Evolutionary conservation across 1,140 invertebrate genomes (phyloP), one percentile per base, ranked within the genome.

Genomic region (Temnothorax curvispinosus): DNA sequence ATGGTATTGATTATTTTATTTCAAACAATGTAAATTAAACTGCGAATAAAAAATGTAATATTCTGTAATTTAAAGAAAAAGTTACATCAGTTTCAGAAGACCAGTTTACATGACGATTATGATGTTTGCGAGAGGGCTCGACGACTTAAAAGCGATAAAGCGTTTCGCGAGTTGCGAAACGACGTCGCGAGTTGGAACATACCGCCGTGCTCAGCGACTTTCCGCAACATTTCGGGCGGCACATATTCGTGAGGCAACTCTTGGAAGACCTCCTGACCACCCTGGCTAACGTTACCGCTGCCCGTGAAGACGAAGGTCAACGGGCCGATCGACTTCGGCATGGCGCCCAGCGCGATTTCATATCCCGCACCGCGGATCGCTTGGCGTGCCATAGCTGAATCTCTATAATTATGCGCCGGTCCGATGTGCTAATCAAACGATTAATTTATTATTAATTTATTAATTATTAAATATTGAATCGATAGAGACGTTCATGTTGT

Each of bases 261-360:
- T 94, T 99, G 98, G 93, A 99, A 99, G 21, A 99, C 97, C 96
- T 99, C 99, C 96, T 99, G 98, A n/a, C 98, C 99, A 60, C 98
- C 98, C 96, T 98, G 95, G 2, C 97, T 98, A 0, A 98, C 97
- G 92, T 98, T 98, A 54, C 97, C 97, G 15, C 98, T 98, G 5
- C 99, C 99, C 9, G 99, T 99, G 93, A 99, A 99, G 1, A 99
- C 98, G 95, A 99, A 99, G 0, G 99, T 99, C 3, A 99, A 95
- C 0, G 99, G 99, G 0, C 99, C 99, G 76, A 99, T 97, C 0
- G 99, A 99, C 93, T 99, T 98, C 15, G 99, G 99, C 98, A 99
- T 99, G 95, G 99, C 97, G 18, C 99, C 99, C 50, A 99, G 95
- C 0, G 99, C 97, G 58, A 99, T 99, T 96, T 99, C 99, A 93